These are phyloP conservation scores for Microplitis deprimator DNA, from an alignment of 2,888 invertebrate genomes.

Conservation along the genomic window DNA sequence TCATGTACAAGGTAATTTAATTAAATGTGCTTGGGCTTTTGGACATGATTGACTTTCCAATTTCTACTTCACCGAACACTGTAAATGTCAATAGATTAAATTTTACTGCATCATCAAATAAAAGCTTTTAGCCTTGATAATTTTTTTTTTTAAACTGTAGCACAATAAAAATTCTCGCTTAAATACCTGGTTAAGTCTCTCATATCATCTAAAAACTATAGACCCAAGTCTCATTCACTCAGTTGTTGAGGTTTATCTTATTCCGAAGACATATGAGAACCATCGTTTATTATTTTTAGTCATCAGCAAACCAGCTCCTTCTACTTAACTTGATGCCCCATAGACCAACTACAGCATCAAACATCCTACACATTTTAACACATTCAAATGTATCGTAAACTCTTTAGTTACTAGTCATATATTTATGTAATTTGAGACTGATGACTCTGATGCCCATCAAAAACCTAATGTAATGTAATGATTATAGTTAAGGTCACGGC, in stretches of 20 bases:
- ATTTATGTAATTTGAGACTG: conserved; percentile 2
- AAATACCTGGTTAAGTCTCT: neutral
- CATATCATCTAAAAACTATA: neutral
- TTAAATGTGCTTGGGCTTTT: conserved; percentile 2
- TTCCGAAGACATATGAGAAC: neutral
- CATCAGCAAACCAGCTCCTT: neutral
- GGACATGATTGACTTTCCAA: conserved; percentile 4
- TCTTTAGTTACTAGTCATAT: neutral
- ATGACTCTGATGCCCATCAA: conserved; percentile 2
- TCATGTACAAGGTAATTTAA: conserved; percentile 4
- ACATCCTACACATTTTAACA: conserved; percentile 2
- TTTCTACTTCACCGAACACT: neutral
- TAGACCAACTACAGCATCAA: neutral
- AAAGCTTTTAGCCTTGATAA: neutral
- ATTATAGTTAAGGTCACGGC: neutral
- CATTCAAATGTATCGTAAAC: neutral
- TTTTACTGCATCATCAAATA: neutral
- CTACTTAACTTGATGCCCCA: neutral
- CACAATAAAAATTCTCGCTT: neutral
- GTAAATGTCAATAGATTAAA: conserved; percentile 1
- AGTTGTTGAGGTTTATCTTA: neutral
- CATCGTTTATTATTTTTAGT: neutral
- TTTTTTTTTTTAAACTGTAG: neutral
- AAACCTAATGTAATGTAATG: neutral
- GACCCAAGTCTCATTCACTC: neutral